These are phyloP conservation scores for Drosophila diplacantha DNA, from an alignment of 2,888 invertebrate species.

Conservation along the genomic window DNA sequence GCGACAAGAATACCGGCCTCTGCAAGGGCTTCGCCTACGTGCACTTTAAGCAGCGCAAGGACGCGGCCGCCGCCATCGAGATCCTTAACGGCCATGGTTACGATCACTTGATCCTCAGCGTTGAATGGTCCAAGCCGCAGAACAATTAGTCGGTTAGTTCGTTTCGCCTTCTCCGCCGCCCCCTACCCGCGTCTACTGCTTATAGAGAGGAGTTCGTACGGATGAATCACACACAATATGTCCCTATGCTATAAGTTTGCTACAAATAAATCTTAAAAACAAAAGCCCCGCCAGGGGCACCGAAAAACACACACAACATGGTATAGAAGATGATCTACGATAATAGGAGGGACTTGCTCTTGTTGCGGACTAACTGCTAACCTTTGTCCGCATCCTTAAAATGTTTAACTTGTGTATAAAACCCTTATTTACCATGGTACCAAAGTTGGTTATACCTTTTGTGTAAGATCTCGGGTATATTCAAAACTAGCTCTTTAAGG, in stretches of 20 bases:
- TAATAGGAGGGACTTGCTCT: not conserved
- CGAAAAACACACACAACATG: conserved; percentile 4
- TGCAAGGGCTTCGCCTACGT: conserved; percentile 99
- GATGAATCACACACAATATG: conserved; percentile 24
- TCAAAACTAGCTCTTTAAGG: too few species aligned
- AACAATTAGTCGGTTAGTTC: conserved; percentile 59
- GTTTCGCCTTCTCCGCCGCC: conserved; percentile 1
- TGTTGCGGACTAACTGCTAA: not conserved
- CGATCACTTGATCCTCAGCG: conserved; percentile 97
- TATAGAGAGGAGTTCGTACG: conserved; percentile 23
- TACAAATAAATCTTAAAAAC: conserved; percentile 31
- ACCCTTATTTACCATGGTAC: not conserved
- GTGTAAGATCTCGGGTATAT: too few species aligned
- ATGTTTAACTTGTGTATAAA: too few species aligned
- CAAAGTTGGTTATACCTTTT: not conserved
- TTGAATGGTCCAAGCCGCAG: conserved; percentile 98
- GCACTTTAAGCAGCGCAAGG: conserved; percentile 93
- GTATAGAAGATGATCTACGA: not conserved
- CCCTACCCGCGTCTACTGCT: conserved; percentile 25
- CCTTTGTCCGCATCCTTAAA: too few species aligned
- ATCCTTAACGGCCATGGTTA: conserved; percentile 95
- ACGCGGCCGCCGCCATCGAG: conserved; percentile 94
- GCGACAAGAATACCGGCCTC: conserved; percentile 91
- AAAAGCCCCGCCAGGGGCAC: conserved; percentile 20
- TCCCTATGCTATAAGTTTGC: conserved; percentile 46